Base-by-base conservation (phyloP, 2,113 vertebrate species). In the Sinosuthora webbiana region DNA sequence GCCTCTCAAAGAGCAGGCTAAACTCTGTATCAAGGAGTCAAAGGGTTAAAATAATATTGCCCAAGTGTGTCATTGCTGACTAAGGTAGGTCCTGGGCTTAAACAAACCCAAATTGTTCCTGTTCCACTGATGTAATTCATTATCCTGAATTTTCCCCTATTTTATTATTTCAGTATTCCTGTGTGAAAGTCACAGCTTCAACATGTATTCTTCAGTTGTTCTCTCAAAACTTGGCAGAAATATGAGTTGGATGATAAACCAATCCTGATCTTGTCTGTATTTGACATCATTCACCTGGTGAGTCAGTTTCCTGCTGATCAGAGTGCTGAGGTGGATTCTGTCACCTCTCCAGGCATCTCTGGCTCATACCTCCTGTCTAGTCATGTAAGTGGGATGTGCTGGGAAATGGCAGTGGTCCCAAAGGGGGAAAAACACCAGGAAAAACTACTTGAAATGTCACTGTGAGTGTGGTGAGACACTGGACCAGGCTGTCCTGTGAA, bases 41-140 rank as follows among this genome's bases (percentile, higher is more conserved):
- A 65, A 93, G 90, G 89, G 84, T 94, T 97, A 95, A 95, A 95
- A 95, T 87, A 97, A 91, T 85, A 95, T 88, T 95, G 59, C 35
- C 74, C 55, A 62, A 77, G 47, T 13, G 6, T 94, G 87, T 73
- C 74, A 62, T 50, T 95, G 55, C 84, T 95, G 87, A 95, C 74
- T 94, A 80, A 91, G 70, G 35, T 91, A 91, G 70, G 35, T 91
- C 75, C 49, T 67, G 59, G 81, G 45, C 78, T 95, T 87, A 95
- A 95, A 95, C 70, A 85, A 94, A 86, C 59, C 78, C 55, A 83
- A 83, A 80, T 16, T 91, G 35, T 95, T 97, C 70, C 39, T 47
- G 84, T 95, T 94, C 64, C 45, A 45, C 75, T 91, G 93, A 94
- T 83, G 84, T 95, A 82, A 96, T 95, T 83, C 31, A 20, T 96